These are phyloP conservation scores for Phorcus lineatus DNA, from an alignment of 2,888 invertebrate species.

Conservation along the genomic window DNA sequence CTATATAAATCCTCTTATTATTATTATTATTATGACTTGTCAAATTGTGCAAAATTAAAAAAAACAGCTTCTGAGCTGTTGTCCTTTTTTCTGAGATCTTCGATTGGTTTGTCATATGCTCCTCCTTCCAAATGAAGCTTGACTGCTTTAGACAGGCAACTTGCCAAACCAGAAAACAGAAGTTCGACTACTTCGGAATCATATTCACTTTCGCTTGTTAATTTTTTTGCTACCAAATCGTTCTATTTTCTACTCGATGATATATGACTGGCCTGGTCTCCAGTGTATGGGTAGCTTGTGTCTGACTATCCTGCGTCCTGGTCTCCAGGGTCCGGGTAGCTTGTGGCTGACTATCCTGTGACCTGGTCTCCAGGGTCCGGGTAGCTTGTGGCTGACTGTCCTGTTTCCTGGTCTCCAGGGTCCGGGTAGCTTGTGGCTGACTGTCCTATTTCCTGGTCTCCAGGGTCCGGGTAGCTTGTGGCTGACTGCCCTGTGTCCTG, in stretches of 20 bases:
- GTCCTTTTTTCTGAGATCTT: conserved; percentile 24
- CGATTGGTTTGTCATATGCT: conserved; percentile 26
- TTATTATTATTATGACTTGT: too few species aligned
- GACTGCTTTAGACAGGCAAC: not conserved
- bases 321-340: too few species aligned
- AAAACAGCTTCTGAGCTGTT: conserved; percentile 23
- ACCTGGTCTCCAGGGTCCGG: too few species aligned
- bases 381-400: too few species aligned
- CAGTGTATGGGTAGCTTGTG: not conserved
- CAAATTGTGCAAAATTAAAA: conserved; percentile 12
- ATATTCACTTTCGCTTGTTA: not conserved
- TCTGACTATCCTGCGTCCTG: too few species aligned
- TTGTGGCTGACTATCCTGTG: too few species aligned
- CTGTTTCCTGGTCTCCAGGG: too few species aligned
- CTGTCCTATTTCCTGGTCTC: too few species aligned
- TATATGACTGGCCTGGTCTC: not conserved
- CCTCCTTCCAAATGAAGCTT: conserved; percentile 32
- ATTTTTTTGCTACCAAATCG: not conserved
- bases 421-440: too few species aligned
- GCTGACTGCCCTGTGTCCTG: too few species aligned
- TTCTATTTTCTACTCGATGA: not conserved
- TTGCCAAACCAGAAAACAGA: conserved; percentile 4
- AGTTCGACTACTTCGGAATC: not conserved
- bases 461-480: too few species aligned
- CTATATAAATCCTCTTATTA: too few species aligned